Evolutionary conservation across 2,113 vertebrate genomes (phyloP), one percentile per base, ranked within the genome.

Genomic region (Tursiops truncatus): DNA sequence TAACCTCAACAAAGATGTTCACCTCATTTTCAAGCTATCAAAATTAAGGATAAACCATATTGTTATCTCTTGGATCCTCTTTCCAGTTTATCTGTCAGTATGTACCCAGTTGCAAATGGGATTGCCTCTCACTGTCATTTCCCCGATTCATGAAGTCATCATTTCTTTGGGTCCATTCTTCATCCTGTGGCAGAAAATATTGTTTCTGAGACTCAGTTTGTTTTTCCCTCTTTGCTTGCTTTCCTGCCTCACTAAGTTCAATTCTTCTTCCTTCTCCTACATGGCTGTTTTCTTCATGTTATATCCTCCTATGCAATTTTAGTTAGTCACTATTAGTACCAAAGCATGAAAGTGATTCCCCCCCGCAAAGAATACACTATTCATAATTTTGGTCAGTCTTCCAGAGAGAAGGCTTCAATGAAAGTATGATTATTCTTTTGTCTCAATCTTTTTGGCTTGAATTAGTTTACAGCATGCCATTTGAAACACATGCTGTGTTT

Each of bases 401-500:
- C 67, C 12, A 95, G 74, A 74, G 33, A 93, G 62, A 90, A 81
- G 21, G 26, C 44, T 92, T 97, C 25, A 5, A 0, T 28, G 23
- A 33, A 91, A 73, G 5, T 2, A 25, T 13, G 41, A 11, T 12
- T 7, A 6, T 73, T 67, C 28, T 87, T 83, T 68, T 84, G 5
- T 1, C 36, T 65, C 14, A 2, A 4, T 60, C 14, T 83, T 84
- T 85, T 83, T 96, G 89, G 44, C 36, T 88, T 94, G 53, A 33
- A 82, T 81, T 94, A 87, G 81, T 77, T 85, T 36, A 74, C 33
- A 76, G 17, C 20, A 95, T n/a, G 4, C 1, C 50, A 9, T 44
- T 53, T 67, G 79, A n/a, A 18, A 44, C 47, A 33, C 21, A 85
- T 6, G 0, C 28, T 0, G 0, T 4, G 4, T 71, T 87, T 53